Evolutionary conservation across 2,888 invertebrate species (phyloP).

Genomic region (Caenorhabditis auriculariae): DNA sequence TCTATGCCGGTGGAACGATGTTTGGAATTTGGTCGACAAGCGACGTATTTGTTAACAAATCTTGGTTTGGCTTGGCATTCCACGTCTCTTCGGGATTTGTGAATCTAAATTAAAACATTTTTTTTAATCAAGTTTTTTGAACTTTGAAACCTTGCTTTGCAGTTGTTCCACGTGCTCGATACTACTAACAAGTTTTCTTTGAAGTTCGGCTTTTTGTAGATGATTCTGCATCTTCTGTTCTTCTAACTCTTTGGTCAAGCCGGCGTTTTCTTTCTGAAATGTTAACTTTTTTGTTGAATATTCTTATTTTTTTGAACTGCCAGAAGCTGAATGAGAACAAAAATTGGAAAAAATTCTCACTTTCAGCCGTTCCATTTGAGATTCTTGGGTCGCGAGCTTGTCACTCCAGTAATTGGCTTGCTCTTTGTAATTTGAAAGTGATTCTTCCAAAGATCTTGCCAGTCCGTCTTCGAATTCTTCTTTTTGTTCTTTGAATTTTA

Average conservation of each 20-base stretch:
- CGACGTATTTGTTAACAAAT: conserved; percentile 57
- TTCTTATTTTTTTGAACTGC: too few species aligned
- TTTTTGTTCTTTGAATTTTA: conserved; percentile 28
- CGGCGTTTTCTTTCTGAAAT: conserved; percentile 40
- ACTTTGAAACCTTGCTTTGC: neutral
- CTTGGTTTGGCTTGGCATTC: conserved; percentile 57
- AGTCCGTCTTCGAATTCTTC: conserved; percentile 52
- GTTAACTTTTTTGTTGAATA: too few species aligned
- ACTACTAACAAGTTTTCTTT: conserved; percentile 48
- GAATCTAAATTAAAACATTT: conserved; percentile 30
- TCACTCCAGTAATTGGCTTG: conserved; percentile 57
- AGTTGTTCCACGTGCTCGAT: conserved; percentile 52
- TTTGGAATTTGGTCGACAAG: conserved; percentile 51
- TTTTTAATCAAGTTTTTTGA: neutral
- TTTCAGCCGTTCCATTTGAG: conserved; percentile 19
- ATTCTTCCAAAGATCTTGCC: conserved; percentile 47
- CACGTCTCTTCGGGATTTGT: conserved; percentile 49
- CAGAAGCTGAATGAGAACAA: too few species aligned
- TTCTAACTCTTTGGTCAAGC: conserved; percentile 43
- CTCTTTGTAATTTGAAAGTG: conserved; percentile 49
- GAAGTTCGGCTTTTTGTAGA: conserved; percentile 54
- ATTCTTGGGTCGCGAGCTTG: conserved; percentile 38
- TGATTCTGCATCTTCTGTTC: conserved; percentile 44
- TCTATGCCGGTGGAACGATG: conserved; percentile 50
- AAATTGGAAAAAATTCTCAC: conserved; percentile 2